phyloP scores from a whole-genome alignment of 2,797 vertebrate species.

The Scarus forsteni region DNA sequence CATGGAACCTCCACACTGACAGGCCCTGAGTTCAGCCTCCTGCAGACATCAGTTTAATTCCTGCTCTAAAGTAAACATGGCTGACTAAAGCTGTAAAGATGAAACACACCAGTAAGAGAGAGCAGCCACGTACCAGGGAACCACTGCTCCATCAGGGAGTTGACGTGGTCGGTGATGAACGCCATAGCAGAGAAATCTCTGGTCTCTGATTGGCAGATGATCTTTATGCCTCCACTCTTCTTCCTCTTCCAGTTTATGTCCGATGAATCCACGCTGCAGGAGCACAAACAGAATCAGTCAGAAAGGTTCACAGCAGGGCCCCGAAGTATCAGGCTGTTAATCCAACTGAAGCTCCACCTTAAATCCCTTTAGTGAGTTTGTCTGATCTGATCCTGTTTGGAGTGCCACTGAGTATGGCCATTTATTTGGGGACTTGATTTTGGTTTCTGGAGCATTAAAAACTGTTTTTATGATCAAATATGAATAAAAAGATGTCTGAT shows the following conservation, averaged over 20 bases:
- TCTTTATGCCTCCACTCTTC: conserved; percentile 97
- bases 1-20: too few species aligned
- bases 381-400: too few species aligned
- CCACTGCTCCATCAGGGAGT: conserved; percentile 97
- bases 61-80: neutral
- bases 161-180: conserved; percentile 97
- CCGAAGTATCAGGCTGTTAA: neutral
- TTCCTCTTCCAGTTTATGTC: conserved; percentile 97
- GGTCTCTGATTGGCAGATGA: conserved; percentile 93
- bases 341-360: neutral
- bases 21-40: too few species aligned
- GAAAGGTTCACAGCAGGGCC: too few species aligned
- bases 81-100: too few species aligned
- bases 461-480: too few species aligned
- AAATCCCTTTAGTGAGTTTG: neutral
- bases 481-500: too few species aligned
- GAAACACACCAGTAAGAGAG: neutral
- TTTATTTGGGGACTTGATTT: too few species aligned
- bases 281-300: conserved; percentile 3
- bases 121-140: conserved; percentile 91
- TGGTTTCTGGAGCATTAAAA: too few species aligned
- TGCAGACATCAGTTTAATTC: neutral
- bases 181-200: conserved; percentile 99
- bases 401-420: too few species aligned
- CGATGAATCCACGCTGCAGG: conserved; percentile 93